phyloP scores from a whole-genome alignment of 2,797 vertebrate species.

The Chlorospingus flavigularis region DNA sequence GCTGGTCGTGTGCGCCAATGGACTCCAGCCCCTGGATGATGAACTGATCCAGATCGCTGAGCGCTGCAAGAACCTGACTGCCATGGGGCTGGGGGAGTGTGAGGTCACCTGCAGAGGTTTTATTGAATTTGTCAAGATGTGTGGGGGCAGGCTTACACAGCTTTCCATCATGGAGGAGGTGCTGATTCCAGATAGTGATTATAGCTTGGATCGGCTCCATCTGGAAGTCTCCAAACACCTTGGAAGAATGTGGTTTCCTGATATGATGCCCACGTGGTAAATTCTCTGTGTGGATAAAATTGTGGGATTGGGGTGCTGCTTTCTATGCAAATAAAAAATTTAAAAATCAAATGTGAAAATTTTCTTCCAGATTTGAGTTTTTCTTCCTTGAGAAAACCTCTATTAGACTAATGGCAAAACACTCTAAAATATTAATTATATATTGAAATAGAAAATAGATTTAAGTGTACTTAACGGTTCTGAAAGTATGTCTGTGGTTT shows the following conservation, averaged over 20 bases:
- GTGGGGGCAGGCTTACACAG: slow-evolving; percentile 76
- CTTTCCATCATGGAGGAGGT: slow-evolving; percentile 82
- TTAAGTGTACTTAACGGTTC: not conserved
- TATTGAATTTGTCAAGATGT: slow-evolving; percentile 79
- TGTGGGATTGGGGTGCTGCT: not conserved
- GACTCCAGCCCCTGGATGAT: slow-evolving; percentile 76
- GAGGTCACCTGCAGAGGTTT: slow-evolving; percentile 79
- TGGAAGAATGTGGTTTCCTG: slow-evolving; percentile 79
- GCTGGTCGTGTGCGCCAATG: slow-evolving; percentile 78
- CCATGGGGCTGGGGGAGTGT: slow-evolving; percentile 79
- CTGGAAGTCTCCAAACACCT: slow-evolving; percentile 79
- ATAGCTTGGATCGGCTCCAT: slow-evolving; percentile 77
- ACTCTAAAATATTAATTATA: not conserved
- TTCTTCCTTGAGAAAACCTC: not conserved
- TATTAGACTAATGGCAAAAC: not conserved
- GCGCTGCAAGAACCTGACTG: slow-evolving; percentile 76
- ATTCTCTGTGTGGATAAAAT: not conserved
- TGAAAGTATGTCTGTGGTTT: not conserved
- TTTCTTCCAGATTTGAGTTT: not conserved
- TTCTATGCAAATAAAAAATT: slow-evolving; percentile 64
- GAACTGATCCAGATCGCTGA: slow-evolving; percentile 78
- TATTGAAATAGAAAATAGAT: not conserved
- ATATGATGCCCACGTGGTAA: slow-evolving; percentile 81
- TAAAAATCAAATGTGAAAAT: not conserved
- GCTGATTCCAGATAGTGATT: slow-evolving; percentile 77